Evolutionary conservation across 2,113 vertebrate species (phyloP), one percentile per base, ranked within the genome.

Genomic region (Siniperca knerii): DNA sequence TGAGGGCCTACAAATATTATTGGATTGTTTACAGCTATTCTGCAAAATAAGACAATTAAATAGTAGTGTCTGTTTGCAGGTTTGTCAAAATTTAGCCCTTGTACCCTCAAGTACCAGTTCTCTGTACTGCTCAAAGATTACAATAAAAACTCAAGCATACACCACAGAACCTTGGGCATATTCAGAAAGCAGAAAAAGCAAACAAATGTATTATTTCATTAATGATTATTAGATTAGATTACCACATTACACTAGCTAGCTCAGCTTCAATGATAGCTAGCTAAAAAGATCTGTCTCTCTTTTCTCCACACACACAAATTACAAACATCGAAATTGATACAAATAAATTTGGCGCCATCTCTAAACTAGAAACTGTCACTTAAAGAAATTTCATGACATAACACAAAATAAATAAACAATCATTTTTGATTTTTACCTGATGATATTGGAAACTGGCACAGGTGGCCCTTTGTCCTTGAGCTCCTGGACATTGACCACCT

Each of bases 401-500:
- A 37, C 35, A 21, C 2, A 57, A 48, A 64, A 50, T 2, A 65
- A n/a, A 55, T 52, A 6, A 21, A 8, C 2, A 29, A 29, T 29
- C 1, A 29, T 33, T 16, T 75, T 23, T 54, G 3, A 4, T 33
- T 44, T 96, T 75, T 94, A 99, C 98, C 97, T 95, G 48, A 96
- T 88, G 0, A 96, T 92, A 0, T 94, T 72, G 4, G 96, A 89
- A 16, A 96, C 92, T 0, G 95, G 87, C 0, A 94, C 78, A 8
- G 90, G 23, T 8, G 96, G 0, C 0, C 93, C 89, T 16, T 92
- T 95, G 35, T 94, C 96, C 82, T 96, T 98, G 61, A 99, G 85
- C 8, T 98, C 97, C 89, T 97, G 96, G 20, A 98, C 95, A 3
- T 98, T 99, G 42, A 99, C 97, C 77, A 99, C 97, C 75, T 98